Evolutionary conservation across 2,797 vertebrate species (phyloP).

Genomic region (Protosalanx chinensis): DNA sequence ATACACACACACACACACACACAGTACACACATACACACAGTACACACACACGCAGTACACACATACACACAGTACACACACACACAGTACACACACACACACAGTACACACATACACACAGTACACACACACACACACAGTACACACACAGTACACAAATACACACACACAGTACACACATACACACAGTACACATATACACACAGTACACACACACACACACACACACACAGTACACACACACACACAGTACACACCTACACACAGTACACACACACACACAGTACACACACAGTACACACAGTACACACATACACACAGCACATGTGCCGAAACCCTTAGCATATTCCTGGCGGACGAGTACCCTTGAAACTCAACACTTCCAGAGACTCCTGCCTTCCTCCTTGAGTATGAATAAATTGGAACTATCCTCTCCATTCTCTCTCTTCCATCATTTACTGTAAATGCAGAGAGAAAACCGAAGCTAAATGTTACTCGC

Average conservation of each 20-base stretch:
- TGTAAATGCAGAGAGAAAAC: too few species aligned
- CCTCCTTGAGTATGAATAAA: too few species aligned
- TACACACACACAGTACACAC: neutral
- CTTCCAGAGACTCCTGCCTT: neutral
- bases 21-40: too few species aligned
- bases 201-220: neutral
- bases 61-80: neutral
- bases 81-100: too few species aligned
- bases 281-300: too few species aligned
- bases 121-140: too few species aligned
- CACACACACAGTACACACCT: neutral
- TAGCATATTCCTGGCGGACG: too few species aligned
- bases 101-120: neutral
- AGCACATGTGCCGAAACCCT: neutral
- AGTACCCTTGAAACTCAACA: neutral
- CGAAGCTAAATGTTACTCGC: too few species aligned
- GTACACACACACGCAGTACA: neutral
- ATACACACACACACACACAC: too few species aligned
- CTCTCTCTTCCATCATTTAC: too few species aligned
- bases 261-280: neutral
- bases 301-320: neutral
- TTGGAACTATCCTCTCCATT: neutral
- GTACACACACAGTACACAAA: too few species aligned
- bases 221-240: neutral
- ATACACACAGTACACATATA: neutral